phyloP scores from a whole-genome alignment of 2,797 vertebrate genomes.

The Clarias platycephalus region DNA sequence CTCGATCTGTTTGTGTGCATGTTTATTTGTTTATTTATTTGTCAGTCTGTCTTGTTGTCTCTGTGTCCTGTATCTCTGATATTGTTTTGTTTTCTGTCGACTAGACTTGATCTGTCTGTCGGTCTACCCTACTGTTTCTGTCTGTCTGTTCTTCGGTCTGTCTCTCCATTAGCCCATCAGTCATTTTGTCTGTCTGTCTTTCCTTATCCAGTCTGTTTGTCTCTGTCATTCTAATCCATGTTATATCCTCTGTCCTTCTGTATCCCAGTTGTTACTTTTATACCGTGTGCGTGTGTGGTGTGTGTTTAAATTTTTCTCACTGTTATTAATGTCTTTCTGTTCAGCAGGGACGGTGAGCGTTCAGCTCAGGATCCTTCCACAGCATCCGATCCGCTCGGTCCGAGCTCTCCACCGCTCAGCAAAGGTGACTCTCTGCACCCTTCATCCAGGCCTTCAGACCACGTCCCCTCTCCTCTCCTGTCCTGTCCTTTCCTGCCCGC shows the following conservation, averaged over 20 bases:
- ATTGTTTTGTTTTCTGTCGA: too few relatives aligned
- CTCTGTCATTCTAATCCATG: neutral
- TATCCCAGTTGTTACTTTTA: neutral
- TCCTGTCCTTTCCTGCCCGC: neutral
- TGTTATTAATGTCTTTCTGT: neutral
- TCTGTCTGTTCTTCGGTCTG: neutral
- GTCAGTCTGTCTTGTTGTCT: neutral
- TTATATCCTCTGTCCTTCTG: neutral
- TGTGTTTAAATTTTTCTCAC: neutral
- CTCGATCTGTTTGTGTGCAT: neutral
- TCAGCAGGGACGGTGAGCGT: constrained; percentile 19
- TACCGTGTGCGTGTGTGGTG: neutral
- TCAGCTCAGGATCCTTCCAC: neutral
- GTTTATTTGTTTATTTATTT: neutral
- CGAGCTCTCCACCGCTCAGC: constrained; percentile 1
- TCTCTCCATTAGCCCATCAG: neutral
- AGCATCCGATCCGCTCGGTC: neutral
- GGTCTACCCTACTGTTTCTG: neutral
- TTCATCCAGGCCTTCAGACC: too few relatives aligned
- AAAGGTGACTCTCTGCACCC: constrained; percentile 29
- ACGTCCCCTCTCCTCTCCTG: neutral
- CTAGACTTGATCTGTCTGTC: neutral
- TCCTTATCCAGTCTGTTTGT: neutral
- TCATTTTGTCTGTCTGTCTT: neutral
- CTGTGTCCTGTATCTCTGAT: too few relatives aligned